Evolutionary conservation across 1,140 invertebrate species (phyloP), one percentile per base, ranked within the genome.

Genomic region (Pseudachorutes palmiensis): DNA sequence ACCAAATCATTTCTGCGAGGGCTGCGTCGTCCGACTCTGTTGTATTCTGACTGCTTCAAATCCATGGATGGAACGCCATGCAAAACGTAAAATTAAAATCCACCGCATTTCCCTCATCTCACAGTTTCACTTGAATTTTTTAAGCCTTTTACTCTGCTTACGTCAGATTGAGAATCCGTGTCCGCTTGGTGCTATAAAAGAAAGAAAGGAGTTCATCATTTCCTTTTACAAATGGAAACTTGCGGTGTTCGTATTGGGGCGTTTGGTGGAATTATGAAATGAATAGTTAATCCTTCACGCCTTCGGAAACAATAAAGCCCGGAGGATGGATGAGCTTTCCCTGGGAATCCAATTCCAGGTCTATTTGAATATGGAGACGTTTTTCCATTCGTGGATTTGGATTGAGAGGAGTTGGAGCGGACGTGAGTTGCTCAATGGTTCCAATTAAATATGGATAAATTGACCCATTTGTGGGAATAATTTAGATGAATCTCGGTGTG

Each of bases 1-100:
- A 68, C 76, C 76, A 78, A 29, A 72, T 67, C 28, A 76, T 73
- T 62, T 75, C 74, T 1, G 72, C 59, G 24, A 76, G 65, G 16
- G 74, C 75, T 22, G 64, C 62, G 24, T 75, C 74, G 32, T 75
- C 74, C 19, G 51, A 33, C 19, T 45, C 57, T 1, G 62, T 63
- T 22, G 58, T 28, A 49, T 65, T 65, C 31, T 65, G 57, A 58
- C 69, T 72, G 14, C 65, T 72, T 32, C 32, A 67, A 58, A 30
- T 58, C 22, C n/a, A 58, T 61, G 12, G 26, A 36, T 5, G 30
- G 30, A 24, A 61, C 5, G 19, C 2, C 30, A 70, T 29, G 9
- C 64, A 60, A 61, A 31, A 5, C n/a, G 19, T n/a, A 36, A 61
- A 36, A 12, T 36, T 12, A 61, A 5, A 12, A 64, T 26, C 24